phyloP scores from a whole-genome alignment of 2,888 invertebrate species.

The Tiliacea aurago region DNA sequence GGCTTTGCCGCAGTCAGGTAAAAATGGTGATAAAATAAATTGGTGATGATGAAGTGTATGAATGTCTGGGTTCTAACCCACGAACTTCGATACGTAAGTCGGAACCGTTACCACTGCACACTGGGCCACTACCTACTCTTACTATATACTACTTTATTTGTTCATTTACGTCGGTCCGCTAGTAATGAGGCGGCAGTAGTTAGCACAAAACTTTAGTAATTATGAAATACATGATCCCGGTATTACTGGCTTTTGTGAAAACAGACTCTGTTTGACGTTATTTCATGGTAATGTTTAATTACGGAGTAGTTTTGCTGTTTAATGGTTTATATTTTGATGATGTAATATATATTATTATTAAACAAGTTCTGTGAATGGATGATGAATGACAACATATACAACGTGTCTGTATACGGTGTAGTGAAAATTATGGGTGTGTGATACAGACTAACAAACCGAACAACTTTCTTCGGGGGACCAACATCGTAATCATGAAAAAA shows the following conservation, averaged over 20 bases:
- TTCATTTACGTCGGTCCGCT: background rate
- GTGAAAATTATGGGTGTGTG: too few relatives aligned
- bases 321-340: background rate
- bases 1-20: too few relatives aligned
- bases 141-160: background rate
- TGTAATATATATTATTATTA: background rate
- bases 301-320: background rate
- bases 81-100: too few relatives aligned
- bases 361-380: background rate
- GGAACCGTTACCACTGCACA: too few relatives aligned
- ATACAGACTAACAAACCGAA: too few relatives aligned
- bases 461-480: too few relatives aligned
- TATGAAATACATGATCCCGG: conserved; percentile 37
- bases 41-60: too few relatives aligned
- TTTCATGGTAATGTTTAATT: conserved; percentile 12
- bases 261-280: conserved; percentile 4
- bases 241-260: conserved; percentile 5
- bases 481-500: too few relatives aligned
- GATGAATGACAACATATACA: background rate
- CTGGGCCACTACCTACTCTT: too few relatives aligned
- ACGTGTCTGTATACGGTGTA: too few relatives aligned
- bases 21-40: too few relatives aligned
- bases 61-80: too few relatives aligned
- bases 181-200: conserved; percentile 17
- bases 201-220: conserved; percentile 45